Conservation (phyloP, 2,113 vertebrate species). For the Neoarius graeffei region DNA sequence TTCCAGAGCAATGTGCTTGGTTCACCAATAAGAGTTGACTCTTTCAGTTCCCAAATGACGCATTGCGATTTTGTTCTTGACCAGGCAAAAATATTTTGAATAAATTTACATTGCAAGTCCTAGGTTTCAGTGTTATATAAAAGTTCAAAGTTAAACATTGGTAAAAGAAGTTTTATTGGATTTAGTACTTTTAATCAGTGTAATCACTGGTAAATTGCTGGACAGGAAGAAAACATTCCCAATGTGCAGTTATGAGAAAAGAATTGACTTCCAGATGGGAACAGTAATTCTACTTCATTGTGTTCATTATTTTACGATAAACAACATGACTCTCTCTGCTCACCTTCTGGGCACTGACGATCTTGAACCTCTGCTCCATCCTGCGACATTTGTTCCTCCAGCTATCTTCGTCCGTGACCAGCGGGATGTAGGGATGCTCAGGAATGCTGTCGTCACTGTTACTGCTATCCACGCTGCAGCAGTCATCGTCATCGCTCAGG, state of each 20-base stretch:
- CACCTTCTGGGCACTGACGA: slow-evolving; percentile 97
- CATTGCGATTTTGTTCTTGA: background rate
- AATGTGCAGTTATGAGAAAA: background rate
- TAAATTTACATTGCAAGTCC: background rate
- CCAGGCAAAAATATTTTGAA: background rate
- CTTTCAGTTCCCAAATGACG: background rate
- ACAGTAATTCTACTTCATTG: background rate
- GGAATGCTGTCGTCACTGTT: slow-evolving; percentile 94
- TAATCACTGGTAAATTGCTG: background rate
- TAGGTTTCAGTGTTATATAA: background rate
- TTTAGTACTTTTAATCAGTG: background rate
- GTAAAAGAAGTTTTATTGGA: background rate
- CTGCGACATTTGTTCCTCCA: slow-evolving; percentile 97
- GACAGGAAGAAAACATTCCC: background rate
- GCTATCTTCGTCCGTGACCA: slow-evolving; percentile 94
- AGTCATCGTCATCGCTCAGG: slow-evolving; percentile 92
- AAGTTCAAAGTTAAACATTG: background rate
- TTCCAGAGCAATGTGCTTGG: background rate
- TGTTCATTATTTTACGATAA: background rate
- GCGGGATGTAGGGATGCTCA: slow-evolving; percentile 90
- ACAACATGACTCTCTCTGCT: background rate
- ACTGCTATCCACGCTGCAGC: slow-evolving; percentile 89
- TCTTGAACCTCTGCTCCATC: slow-evolving; percentile 98
- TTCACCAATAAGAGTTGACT: background rate
- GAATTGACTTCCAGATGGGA: background rate